Conservation (phyloP, 1,140 invertebrate species). For the Neuroterus valhalla region DNA sequence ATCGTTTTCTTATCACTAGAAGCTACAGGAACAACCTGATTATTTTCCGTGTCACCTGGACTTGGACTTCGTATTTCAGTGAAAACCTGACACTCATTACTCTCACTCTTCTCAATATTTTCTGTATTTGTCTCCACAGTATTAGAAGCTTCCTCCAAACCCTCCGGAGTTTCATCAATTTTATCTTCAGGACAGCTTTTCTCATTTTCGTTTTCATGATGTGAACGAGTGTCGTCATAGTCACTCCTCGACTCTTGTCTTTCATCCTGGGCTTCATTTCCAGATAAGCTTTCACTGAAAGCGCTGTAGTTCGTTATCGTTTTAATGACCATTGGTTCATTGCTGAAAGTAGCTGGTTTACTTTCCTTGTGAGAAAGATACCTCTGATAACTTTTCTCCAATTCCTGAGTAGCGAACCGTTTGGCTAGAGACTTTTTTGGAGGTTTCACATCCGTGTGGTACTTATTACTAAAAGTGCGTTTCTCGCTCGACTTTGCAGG, state of each 20-base stretch:
- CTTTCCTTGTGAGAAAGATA: constrained; percentile 9
- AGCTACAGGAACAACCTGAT: constrained; percentile 11
- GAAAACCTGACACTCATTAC: background rate
- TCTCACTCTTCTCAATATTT: background rate
- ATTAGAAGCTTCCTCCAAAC: constrained; percentile 8
- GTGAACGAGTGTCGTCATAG: background rate
- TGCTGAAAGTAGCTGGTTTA: background rate
- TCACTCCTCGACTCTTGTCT: background rate
- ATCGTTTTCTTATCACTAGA: background rate
- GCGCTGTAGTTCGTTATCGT: constrained; percentile 11
- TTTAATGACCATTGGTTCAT: constrained; percentile 12
- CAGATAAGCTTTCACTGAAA: background rate
- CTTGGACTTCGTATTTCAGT: constrained; percentile 1
- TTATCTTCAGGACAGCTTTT: background rate
- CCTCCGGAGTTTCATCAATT: background rate
- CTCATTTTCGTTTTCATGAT: background rate
- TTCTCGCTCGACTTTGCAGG: background rate
- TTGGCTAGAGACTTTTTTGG: constrained; percentile 9
- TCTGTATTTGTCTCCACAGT: background rate
- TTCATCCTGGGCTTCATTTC: background rate
- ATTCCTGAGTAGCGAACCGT: constrained; percentile 12
- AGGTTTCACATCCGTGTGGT: background rate
- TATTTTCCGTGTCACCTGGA: background rate
- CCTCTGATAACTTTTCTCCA: constrained; percentile 14
- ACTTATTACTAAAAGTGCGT: background rate